Conservation (phyloP, 2,113 vertebrate species). For the Probosciger aterrimus region DNA sequence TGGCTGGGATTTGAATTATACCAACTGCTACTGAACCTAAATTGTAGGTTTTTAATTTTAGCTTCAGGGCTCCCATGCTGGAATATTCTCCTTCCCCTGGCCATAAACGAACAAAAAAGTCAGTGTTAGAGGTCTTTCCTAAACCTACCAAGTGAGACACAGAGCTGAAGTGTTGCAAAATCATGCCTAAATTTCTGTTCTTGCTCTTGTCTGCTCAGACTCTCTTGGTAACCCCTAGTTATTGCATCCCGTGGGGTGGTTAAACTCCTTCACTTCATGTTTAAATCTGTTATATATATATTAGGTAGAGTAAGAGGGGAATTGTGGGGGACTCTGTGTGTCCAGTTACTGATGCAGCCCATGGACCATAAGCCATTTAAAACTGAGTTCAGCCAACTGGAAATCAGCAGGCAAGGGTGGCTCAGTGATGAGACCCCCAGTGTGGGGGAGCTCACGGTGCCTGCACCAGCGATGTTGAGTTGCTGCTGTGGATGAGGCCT, state of each 20-base stretch:
- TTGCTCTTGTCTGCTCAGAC: not conserved
- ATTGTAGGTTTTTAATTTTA: conserved; percentile 18
- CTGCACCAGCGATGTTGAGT: fast-evolving
- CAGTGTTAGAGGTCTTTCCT: not conserved
- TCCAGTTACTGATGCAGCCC: not conserved
- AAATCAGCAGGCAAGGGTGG: fast-evolving
- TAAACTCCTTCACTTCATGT: not conserved
- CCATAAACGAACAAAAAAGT: not conserved
- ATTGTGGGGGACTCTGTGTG: not conserved
- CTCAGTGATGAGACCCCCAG: fast-evolving
- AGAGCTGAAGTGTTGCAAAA: not conserved
- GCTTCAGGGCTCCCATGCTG: not conserved
- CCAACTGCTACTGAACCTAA: conserved; percentile 11
- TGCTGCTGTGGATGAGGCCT: fast-evolving
- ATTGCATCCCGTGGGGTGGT: not conserved
- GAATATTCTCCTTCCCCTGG: not conserved
- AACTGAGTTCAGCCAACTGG: not conserved
- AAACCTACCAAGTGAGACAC: not conserved
- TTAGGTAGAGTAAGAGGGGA: not conserved
- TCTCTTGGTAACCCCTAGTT: not conserved
- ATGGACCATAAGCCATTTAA: not conserved
- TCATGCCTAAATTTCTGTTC: not conserved
- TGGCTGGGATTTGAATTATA: conserved; percentile 11
- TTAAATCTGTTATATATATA: not conserved
- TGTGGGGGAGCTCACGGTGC: not conserved